Evolutionary conservation across 37 sponge, comb jelly and placozoan genomes (phyloP).

Genomic region (Spongilla lacustris): DNA sequence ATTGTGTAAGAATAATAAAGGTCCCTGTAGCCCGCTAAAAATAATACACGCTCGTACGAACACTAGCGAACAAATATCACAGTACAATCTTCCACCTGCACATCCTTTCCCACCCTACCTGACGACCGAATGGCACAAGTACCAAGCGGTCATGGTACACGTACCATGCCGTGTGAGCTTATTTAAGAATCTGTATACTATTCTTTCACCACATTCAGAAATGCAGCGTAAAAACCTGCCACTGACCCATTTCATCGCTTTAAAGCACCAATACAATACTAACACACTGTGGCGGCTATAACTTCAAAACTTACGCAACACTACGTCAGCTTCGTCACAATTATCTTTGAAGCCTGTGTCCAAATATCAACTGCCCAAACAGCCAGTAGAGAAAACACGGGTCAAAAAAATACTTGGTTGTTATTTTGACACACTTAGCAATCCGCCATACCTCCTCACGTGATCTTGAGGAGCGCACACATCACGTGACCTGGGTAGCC

Average conservation of each 20-base stretch:
- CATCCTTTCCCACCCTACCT: neutral
- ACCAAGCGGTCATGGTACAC: neutral
- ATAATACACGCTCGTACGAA: neutral
- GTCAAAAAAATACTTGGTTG: neutral
- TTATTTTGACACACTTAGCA: neutral
- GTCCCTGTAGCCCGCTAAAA: neutral
- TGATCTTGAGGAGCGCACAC: neutral
- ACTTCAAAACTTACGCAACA: neutral
- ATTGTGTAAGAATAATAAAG: neutral
- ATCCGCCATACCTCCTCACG: neutral
- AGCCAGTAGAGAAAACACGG: neutral
- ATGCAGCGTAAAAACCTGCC: neutral
- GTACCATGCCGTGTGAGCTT: neutral
- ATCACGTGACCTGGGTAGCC: neutral
- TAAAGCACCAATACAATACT: neutral
- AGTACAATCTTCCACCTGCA: neutral
- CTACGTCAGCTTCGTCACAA: neutral
- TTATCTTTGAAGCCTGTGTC: neutral
- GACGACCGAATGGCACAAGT: neutral
- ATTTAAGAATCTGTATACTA: neutral
- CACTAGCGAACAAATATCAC: neutral
- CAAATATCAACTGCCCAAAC: neutral
- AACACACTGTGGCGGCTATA: neutral
- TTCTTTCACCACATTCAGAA: neutral
- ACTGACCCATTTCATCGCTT: neutral